Percentiles rank a stretch among this genome's conserved stretches.
Evolutionary conservation across 2,888 invertebrate species (phyloP).

Genomic region (Salticus scenicus): DNA sequence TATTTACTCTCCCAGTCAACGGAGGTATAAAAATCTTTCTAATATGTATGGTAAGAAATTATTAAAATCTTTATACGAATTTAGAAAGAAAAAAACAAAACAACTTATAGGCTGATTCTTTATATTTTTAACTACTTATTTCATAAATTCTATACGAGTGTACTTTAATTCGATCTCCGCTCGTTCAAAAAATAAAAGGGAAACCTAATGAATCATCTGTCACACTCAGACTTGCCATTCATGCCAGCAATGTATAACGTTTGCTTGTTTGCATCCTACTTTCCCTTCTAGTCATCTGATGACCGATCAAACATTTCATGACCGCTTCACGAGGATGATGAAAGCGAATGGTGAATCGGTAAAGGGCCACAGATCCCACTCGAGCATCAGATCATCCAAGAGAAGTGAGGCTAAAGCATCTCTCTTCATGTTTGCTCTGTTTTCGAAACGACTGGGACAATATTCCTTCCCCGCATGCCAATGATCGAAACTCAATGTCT

Average conservation of each 20-base stretch:
- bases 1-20: no score
- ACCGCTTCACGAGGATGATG: no score
- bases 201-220: neutral
- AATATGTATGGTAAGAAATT: no score
- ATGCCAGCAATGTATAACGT: neutral
- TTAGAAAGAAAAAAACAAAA: no score
- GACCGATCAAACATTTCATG: neutral
- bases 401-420: neutral
- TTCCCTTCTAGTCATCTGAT: neutral
- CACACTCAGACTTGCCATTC: neutral
- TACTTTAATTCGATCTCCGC: no score
- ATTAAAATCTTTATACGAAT: no score
- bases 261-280: neutral
- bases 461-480: neutral
- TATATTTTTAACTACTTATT: no score
- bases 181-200: no score
- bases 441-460: conserved; percentile 35
- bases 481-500: neutral
- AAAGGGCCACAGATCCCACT: neutral
- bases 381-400: neutral
- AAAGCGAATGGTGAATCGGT: neutral
- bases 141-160: no score
- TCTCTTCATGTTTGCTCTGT: conserved; percentile 42
- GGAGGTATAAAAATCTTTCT: no score
- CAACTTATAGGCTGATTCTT: no score